Conservation (phyloP, 2,797 vertebrate genomes). For the Oryzias dopingdopingensis region DNA sequence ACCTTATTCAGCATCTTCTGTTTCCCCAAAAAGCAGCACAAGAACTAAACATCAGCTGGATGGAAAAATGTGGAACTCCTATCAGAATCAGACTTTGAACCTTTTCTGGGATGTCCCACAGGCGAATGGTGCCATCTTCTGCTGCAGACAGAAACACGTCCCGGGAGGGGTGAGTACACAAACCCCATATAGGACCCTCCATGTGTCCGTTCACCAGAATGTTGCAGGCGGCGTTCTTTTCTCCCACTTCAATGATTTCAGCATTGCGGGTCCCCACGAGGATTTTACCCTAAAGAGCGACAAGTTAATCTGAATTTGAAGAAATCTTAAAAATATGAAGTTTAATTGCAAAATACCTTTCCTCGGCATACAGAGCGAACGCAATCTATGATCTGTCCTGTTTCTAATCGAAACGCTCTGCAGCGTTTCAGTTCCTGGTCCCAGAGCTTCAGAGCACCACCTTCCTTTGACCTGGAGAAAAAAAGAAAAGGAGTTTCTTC, state of each 20-base stretch:
- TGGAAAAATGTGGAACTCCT: background rate
- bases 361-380: conserved; percentile 93
- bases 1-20: conserved; percentile 98
- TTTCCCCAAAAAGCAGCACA: conserved; percentile 36
- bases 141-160: conserved; percentile 94
- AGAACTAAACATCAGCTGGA: conserved; percentile 2
- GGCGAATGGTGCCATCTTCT: conserved; percentile 93
- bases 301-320: background rate
- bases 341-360: conserved; percentile 76
- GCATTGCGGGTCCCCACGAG: conserved; percentile 93
- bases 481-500: conserved; percentile 15
- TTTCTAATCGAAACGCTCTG: conserved; percentile 92
- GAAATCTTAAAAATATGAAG: background rate
- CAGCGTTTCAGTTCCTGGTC: conserved; percentile 97
- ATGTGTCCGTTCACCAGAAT: conserved; percentile 93
- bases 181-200: conserved; percentile 94
- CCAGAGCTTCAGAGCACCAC: conserved; percentile 95
- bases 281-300: conserved; percentile 87
- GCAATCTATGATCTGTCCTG: conserved; percentile 89
- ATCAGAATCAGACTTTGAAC: conserved; percentile 50
- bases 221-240: conserved; percentile 96
- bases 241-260: conserved; percentile 96
- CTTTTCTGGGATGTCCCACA: conserved; percentile 96
- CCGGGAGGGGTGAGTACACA: conserved; percentile 89
- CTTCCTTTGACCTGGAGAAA: conserved; percentile 87